Conservation (phyloP, 2,113 vertebrate species). For the Craseonycteris thonglongyai region DNA sequence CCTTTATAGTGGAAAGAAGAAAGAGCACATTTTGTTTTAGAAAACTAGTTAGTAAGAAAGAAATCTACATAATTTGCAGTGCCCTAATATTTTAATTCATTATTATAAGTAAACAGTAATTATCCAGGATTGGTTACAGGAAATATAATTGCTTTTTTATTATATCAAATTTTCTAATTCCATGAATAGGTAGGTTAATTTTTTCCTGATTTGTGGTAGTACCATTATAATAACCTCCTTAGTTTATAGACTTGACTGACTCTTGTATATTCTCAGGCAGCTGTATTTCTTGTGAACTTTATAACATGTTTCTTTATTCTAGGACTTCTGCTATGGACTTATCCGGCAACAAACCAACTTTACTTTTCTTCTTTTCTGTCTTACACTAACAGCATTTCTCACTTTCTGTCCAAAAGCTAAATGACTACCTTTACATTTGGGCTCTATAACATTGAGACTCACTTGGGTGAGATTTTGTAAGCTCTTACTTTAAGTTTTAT, state of each 20-base stretch:
- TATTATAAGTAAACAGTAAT: background rate
- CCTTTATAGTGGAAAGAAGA: background rate
- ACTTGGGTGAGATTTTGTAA: background rate
- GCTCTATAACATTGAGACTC: background rate
- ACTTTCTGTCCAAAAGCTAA: slow-evolving; percentile 14
- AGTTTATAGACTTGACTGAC: background rate
- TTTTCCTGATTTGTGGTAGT: background rate
- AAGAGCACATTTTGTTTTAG: slow-evolving; percentile 1
- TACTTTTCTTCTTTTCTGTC: background rate
- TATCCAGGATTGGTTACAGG: background rate
- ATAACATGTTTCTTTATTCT: background rate
- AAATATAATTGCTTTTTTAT: slow-evolving; percentile 10
- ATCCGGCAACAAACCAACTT: background rate
- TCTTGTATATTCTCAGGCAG: background rate
- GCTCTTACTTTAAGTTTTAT: background rate
- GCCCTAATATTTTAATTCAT: background rate
- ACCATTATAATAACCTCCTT: background rate
- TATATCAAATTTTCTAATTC: background rate
- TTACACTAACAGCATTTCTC: background rate
- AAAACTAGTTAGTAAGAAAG: background rate
- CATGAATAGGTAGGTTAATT: background rate
- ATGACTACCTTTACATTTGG: background rate
- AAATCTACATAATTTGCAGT: background rate
- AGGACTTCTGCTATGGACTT: background rate
- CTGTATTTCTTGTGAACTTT: background rate